Conservation (phyloP, 2,113 vertebrate genomes). For the Corythoichthys haematopterus region DNA sequence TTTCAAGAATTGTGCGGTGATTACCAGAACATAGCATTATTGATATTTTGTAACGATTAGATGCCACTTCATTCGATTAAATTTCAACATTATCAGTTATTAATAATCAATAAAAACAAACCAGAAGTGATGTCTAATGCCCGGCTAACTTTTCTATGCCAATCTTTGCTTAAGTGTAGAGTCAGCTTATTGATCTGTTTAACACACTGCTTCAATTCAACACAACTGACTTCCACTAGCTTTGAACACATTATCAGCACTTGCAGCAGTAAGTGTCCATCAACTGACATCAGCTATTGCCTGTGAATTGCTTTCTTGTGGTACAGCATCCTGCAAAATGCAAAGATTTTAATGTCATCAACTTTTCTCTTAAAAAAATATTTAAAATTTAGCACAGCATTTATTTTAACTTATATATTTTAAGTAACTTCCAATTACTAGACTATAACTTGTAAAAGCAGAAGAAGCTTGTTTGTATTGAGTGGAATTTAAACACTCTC, state of each 20-base stretch:
- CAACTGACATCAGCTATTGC: neutral
- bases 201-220: neutral
- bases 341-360: neutral
- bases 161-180: neutral
- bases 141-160: neutral
- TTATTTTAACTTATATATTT: neutral
- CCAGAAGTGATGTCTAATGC: neutral
- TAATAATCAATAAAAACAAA: neutral
- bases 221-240: neutral
- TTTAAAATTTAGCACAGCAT: neutral
- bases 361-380: neutral
- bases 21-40: too few relatives aligned
- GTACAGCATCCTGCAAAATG: neutral
- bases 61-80: neutral
- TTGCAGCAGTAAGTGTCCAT: neutral
- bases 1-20: too few relatives aligned
- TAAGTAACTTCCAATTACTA: too few relatives aligned
- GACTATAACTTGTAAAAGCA: neutral
- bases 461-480: neutral
- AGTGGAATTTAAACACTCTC: neutral
- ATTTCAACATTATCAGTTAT: neutral
- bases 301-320: neutral
- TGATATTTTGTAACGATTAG: neutral
- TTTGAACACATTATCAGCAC: conserved; percentile 1
- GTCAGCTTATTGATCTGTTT: neutral